phyloP scores from a whole-genome alignment of 2,888 invertebrate genomes.

The Hetaerina titia region DNA sequence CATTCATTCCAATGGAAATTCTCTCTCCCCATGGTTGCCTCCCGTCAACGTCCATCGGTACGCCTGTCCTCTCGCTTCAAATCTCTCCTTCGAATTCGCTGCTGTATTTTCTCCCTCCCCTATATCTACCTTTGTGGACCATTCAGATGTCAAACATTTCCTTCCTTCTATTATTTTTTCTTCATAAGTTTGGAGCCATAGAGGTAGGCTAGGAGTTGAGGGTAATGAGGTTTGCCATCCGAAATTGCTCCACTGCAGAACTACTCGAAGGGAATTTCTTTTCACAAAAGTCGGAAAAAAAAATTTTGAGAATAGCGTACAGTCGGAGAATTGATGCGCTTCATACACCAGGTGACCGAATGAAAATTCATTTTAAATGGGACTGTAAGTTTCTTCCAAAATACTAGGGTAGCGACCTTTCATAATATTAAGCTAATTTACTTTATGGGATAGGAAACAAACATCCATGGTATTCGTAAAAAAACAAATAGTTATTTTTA shows the following conservation, averaged over 20 bases:
- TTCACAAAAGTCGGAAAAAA: background rate
- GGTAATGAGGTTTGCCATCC: background rate
- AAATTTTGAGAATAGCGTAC: background rate
- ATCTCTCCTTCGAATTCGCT: background rate
- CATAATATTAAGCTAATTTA: too few species aligned
- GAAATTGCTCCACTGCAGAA: background rate
- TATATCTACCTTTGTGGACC: background rate
- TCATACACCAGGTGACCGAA: too few species aligned
- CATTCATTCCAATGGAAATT: background rate
- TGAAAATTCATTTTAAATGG: too few species aligned
- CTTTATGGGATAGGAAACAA: too few species aligned
- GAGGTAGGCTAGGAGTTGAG: too few species aligned
- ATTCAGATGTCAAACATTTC: too few species aligned
- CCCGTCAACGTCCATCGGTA: background rate
- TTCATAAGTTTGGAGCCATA: background rate
- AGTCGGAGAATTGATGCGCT: too few species aligned
- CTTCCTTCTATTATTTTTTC: background rate
- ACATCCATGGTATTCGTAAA: too few species aligned
- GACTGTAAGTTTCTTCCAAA: too few species aligned
- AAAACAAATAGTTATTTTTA: too few species aligned
- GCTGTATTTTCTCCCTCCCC: background rate
- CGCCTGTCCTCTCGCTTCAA: background rate
- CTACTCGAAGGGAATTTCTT: slow-evolving; percentile 36
- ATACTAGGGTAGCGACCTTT: too few species aligned
- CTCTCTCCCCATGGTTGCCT: background rate